Conservation (phyloP, 2,797 vertebrate genomes). For the Pipistrellus pipistrellus region DNA sequence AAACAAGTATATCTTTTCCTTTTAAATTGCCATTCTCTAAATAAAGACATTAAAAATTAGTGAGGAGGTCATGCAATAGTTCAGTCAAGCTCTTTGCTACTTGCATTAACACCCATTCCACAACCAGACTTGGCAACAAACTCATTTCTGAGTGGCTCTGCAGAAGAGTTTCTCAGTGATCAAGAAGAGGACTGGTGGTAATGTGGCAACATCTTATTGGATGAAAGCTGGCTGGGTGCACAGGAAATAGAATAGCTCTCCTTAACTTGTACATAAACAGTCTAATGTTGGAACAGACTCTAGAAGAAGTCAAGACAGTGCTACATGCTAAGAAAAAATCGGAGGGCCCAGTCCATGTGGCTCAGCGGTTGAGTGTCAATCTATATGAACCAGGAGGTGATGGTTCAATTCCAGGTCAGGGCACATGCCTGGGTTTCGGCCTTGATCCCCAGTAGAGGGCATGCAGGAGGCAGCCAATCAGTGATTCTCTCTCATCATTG, state of each 20-base stretch:
- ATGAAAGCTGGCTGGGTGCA: background rate
- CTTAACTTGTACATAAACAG: background rate
- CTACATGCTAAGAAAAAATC: background rate
- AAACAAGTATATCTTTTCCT: slow-evolving; percentile 93
- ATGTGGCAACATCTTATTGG: background rate
- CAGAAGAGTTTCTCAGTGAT: background rate
- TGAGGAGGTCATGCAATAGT: background rate
- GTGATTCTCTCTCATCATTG: too few species aligned
- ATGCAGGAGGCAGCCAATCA: too few species aligned
- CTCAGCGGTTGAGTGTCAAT: too few species aligned
- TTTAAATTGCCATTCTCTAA: slow-evolving; percentile 91
- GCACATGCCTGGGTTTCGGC: too few species aligned
- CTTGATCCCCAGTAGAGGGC: too few species aligned
- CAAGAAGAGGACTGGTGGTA: background rate
- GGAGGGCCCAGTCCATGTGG: too few species aligned
- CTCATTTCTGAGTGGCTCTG: background rate
- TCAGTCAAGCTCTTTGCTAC: background rate
- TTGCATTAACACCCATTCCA: background rate
- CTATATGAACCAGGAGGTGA: too few species aligned
- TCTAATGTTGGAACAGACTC: background rate
- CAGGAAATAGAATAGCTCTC: background rate
- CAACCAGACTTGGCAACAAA: background rate
- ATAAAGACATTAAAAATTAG: slow-evolving; percentile 73
- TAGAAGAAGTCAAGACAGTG: background rate
- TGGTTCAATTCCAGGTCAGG: too few species aligned